Evolutionary conservation across 2,888 invertebrate species (phyloP), one percentile per base, ranked within the genome.

Genomic region (Catonia carolina): DNA sequence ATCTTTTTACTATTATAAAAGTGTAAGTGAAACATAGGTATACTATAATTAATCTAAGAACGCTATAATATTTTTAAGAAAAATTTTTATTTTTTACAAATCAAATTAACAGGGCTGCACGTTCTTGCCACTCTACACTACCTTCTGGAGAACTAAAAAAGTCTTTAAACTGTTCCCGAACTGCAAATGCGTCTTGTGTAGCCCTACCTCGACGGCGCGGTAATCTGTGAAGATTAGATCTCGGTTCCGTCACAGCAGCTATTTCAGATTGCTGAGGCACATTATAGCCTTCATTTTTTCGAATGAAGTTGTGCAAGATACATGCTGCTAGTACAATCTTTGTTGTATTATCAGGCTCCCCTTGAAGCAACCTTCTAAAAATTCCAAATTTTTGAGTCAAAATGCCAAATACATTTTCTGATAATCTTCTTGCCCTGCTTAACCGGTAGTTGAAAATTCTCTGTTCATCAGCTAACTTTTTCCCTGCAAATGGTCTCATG

Each of bases 391-490:
- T 58, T 20, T 48, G 14, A 2, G 39, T 42, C 33, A 58, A 18
- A 47, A 60, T 58, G 23, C 57, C 60, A 53, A 60, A 60, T 3
- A 47, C 54, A 49, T 58, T 60, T 60, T 57, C 48, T 22, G 27
- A 35, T 15, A 57, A 22, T 20, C 57, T 41, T 23, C 53, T 22
- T 33, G 58, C 58, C 18, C 60, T 41, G 22, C 42, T 36, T 12
- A 58, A 48, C 14, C 60, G 22, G 39, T 58, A 58, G 31, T 60
- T 60, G 48, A 42, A 60, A 20, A 57, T 50, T 37, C 48, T 36
- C 37, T 59, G 27, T 15, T 39, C 7, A 41, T 42, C 35, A 15
- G 23, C 20, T n/a, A 56, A 22, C 33, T 20, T 52, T 22, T 15
- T 51, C 41, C 52, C 56, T 31, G 56, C 41, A 52, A 41, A 57